phyloP scores from a whole-genome alignment of 1,140 invertebrate species.

The Proctacanthus coquilletti region DNA sequence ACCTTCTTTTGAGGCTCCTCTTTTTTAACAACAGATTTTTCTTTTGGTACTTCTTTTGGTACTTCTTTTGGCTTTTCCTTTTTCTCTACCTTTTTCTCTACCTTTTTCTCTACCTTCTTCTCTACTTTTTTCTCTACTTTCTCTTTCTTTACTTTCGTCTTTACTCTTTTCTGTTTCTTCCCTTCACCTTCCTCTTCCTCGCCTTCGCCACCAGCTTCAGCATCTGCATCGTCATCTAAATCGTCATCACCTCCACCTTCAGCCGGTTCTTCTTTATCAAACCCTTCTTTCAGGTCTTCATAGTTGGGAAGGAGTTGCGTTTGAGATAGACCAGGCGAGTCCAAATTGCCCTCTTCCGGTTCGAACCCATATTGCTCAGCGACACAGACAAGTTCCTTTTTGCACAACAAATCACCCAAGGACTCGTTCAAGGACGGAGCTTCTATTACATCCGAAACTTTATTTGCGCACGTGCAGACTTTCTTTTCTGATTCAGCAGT shows the following conservation, averaged over 20 bases:
- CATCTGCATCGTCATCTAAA: neutral
- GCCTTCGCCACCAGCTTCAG: neutral
- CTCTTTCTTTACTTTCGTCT: no score
- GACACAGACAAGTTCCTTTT: neutral
- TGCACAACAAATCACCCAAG: neutral
- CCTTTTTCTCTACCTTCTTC: neutral
- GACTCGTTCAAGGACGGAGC: neutral
- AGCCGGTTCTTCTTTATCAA: neutral
- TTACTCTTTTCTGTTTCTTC: no score
- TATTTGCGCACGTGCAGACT: neutral
- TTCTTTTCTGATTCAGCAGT: neutral
- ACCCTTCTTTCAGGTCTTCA: neutral
- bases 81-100: neutral
- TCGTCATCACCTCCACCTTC: neutral
- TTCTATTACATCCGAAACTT: neutral
- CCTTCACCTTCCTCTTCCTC: neutral
- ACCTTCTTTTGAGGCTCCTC: no score
- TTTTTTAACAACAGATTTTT: no score
- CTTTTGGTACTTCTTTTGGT: no score
- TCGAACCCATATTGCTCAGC: neutral
- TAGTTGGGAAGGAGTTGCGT: no score
- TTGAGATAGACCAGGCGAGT: neutral
- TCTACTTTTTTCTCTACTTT: no score
- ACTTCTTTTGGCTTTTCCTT: slow-evolving; percentile 1
- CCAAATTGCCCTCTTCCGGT: neutral